Evolutionary conservation across 2,888 invertebrate species (phyloP), one percentile per base, ranked within the genome.

Genomic region (Synergus laeviventris): DNA sequence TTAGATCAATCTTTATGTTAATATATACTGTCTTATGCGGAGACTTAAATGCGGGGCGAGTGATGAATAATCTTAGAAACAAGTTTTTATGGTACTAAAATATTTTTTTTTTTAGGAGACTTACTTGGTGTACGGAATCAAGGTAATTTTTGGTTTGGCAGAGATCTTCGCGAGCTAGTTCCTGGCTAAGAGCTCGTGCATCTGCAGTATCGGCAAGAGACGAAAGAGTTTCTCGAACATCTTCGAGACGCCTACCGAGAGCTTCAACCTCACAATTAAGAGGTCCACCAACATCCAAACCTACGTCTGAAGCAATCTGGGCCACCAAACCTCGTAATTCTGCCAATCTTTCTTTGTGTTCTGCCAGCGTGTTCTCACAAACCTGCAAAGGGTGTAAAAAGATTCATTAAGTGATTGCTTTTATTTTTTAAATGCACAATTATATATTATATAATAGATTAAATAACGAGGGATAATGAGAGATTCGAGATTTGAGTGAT

Each of bases 261-360:
- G 95, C 94, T 85, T 96, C 95, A 14, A 96, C 94, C 90, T 97
- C 96, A 38, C 94, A 94, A 80, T 95, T 95, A 78, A 96, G 92
- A 0, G 96, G 93, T 4, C 94, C 93, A 39, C 95, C 94, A 14
- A 93, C 93, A 87, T 94, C 94, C 81, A 95, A 89, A 16, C 96
- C 96, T 12, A 97, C 96, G 87, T 96, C 95, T 36, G 94, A 93
- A 0, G 96, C 96, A 76, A 97, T 96, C 83, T 95, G 94, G 0
- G 95, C 94, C 2, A 96, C 96, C 78, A 97, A 93, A 18, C 94
- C 94, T 3, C 94, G 94, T 36, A 97, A 92, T 87, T 96, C 95
- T 60, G 92, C 92, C 74, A 95, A 90, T 66, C 94, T 92, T 36
- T 94, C 94, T 79, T 95, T 94, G 83, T 96, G 94, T 39, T 93